Evolutionary conservation across 1,140 invertebrate genomes (phyloP), one percentile per base, ranked within the genome.

Genomic region (Zaprionus camerounensis): DNA sequence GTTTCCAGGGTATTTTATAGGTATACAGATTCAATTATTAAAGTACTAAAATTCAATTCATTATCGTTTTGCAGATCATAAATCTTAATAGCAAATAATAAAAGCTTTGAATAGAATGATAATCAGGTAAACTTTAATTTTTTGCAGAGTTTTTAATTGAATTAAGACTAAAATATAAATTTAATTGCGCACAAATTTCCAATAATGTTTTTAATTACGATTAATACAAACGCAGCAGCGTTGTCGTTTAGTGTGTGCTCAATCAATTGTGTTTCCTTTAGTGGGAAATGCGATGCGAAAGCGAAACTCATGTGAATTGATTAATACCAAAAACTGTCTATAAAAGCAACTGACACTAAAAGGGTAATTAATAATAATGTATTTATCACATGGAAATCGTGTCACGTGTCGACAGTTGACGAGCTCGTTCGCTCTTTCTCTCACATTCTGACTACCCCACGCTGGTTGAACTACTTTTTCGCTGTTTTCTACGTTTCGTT

Each of bases 401-500:
- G 46, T 51, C 46, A 24, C 46, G 20, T 51, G 46, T 24, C 46
- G 12, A 20, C 17, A 49, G 20, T 49, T 49, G 46, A 49, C 20
- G 12, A 44, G 41, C 41, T 44, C 36, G 13, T 38, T 46, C 9
- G 12, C 46, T 24, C 13, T 20, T 2, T 20, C 20, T 51, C 20
- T 24, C 20, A 7, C 11, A n/a, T 3, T 49, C 46, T 12, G 20
- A 12, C 46, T 6, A 11, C 20, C 20, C 17, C 46, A 56, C 64
- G 38, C 41, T 31, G 26, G 31, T 65, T 20, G 53, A 28, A 24
- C 15, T 70, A 38, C 15, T 51, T 55, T 44, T 36, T 22, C 24
- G 71, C 15, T 46, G 41, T 46, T n/a, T 46, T 17, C 20, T 62
- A 74, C 57, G 58, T 57, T 51, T 22, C 46, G 38, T 63, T 74